Evolutionary conservation across 1,140 invertebrate genomes (phyloP), one percentile per base, ranked within the genome.

Genomic region (Propsilocerus akamusi): DNA sequence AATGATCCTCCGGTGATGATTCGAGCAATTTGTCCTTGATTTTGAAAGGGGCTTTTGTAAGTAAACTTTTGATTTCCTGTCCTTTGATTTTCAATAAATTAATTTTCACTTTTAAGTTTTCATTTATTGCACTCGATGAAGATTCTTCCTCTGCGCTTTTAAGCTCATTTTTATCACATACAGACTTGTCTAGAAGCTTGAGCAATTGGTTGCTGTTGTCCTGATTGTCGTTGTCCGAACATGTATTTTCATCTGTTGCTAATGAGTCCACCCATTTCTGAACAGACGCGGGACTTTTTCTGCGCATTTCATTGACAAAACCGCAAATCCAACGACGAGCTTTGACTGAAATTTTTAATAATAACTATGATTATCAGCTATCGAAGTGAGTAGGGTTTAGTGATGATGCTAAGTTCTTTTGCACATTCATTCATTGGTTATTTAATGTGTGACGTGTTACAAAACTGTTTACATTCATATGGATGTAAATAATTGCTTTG

Each of bases 101-200:
- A 20, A 41, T 41, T 41, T 20, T 41, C 17, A 20, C 34, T 4
- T 14, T 8, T 20, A 41, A 17, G 6, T 41, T 41, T 41, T 17
- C 34, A 8, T 41, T 41, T 17, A 41, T 20, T 41, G 17, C 34
- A 41, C 34, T 41, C 22, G 34, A 20, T 10, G 34, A 41, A 20
- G 34, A 20, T 20, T 30, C 28, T 8, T 3, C 11, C 14, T 41
- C 34, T 20, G 17, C 22, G 22, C 17, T 41, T 20, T 41, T 41
- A 41, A 41, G 34, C 34, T 41, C 34, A 20, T 41, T 41, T 7
- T 20, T 41, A 41, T 41, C 34, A 41, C 34, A n/a, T n/a, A n/a
- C n/a, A n/a, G n/a, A n/a, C n/a, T n/a, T n/a, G n/a, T n/a, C n/a
- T n/a, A n/a, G n/a, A n/a, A n/a, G n/a, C n/a, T n/a, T n/a, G n/a